Conservation (phyloP, 2,888 invertebrate genomes). For the Anthoptus insignis region DNA sequence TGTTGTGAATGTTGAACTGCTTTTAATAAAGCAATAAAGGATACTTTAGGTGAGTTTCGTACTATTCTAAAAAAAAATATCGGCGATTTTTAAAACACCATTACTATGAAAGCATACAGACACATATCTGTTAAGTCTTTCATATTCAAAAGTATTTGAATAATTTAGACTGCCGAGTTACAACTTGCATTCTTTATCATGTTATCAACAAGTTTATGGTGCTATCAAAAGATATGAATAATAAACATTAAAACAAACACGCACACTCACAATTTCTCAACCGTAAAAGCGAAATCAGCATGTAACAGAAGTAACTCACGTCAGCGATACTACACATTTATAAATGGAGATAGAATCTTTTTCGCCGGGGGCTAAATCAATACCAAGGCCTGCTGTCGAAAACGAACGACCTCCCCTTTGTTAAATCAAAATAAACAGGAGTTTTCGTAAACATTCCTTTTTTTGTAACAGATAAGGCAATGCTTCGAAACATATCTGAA, state of each 20-base stretch:
- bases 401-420: conserved; percentile 59
- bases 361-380: conserved; percentile 71
- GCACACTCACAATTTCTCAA: background rate
- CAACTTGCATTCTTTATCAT: too few species aligned
- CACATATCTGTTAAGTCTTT: too few species aligned
- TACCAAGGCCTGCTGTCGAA: conserved; percentile 65
- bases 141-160: too few species aligned
- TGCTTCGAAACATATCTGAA: conserved; percentile 8
- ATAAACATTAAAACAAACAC: background rate
- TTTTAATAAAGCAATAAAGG: too few species aligned
- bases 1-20: conserved; percentile 25
- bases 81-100: too few species aligned
- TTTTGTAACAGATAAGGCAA: conserved; percentile 46
- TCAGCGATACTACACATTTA: background rate
- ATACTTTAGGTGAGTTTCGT: too few species aligned
- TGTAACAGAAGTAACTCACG: background rate
- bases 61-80: too few species aligned
- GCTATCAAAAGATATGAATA: too few species aligned
- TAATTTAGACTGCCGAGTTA: too few species aligned
- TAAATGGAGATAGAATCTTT: conserved; percentile 58
- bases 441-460: conserved; percentile 55
- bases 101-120: too few species aligned
- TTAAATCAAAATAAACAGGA: conserved; percentile 62
- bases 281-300: background rate
- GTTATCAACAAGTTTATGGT: too few species aligned